phyloP scores from a whole-genome alignment of 2,797 vertebrate species.

The Mus caroli region DNA sequence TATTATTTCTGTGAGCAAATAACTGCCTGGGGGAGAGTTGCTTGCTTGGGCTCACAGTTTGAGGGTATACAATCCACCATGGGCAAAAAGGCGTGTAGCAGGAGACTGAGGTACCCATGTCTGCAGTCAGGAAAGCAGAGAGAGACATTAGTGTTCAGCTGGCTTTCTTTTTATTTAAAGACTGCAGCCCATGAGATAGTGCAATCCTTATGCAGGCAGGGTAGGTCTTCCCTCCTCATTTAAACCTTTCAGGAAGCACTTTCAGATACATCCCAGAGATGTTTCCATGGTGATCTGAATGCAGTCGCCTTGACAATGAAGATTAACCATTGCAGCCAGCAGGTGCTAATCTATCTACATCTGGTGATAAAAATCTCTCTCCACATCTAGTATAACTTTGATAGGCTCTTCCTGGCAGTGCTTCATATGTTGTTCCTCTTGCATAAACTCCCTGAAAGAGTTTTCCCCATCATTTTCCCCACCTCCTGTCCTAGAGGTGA shows the following conservation, averaged over 20 bases:
- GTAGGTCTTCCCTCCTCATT: not conserved
- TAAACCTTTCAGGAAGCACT: not conserved
- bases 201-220: not conserved
- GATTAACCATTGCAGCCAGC: not conserved
- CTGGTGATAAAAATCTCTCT: conserved; percentile 18
- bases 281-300: conserved; percentile 2
- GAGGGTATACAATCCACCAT: not conserved
- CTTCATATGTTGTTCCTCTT: not conserved
- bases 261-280: not conserved
- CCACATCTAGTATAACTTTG: not conserved
- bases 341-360: not conserved
- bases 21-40: not conserved
- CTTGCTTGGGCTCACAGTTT: not conserved
- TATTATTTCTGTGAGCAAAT: not conserved
- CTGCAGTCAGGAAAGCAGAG: not conserved
- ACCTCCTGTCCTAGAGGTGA: not conserved
- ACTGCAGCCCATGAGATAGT: not conserved
- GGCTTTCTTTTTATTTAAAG: not conserved
- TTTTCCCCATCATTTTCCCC: not conserved
- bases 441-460: not conserved
- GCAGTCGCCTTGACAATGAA: not conserved
- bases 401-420: not conserved
- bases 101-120: not conserved
- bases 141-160: not conserved
- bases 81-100: not conserved